phyloP scores from a whole-genome alignment of 2,888 invertebrate species.

The Villa cingulata region DNA sequence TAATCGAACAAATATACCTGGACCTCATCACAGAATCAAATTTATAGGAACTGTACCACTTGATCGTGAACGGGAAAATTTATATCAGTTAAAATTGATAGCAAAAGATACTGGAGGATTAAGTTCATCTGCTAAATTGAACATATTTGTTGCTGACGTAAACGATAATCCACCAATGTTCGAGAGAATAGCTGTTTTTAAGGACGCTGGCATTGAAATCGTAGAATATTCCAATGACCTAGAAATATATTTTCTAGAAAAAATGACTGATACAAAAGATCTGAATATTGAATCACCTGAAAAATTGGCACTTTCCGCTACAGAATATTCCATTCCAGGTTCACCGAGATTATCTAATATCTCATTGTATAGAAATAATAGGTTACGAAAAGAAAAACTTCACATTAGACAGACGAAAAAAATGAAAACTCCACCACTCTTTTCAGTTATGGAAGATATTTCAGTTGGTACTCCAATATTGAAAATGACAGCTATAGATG shows the following conservation, averaged over 20 bases:
- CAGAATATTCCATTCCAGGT: conserved; percentile 28
- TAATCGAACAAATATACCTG: conserved; percentile 23
- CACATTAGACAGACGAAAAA: conserved; percentile 36
- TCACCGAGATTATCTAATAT: conserved; percentile 24
- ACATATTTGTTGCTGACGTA: conserved; percentile 57
- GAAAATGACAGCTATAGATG: conserved; percentile 56
- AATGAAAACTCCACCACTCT: conserved; percentile 40
- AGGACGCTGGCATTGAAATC: conserved; percentile 52
- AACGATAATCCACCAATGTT: conserved; percentile 70
- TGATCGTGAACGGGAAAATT: conserved; percentile 58
- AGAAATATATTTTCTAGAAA: conserved; percentile 36
- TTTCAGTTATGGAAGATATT: conserved; percentile 58
- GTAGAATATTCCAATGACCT: conserved; percentile 45
- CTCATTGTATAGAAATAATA: conserved; percentile 19
- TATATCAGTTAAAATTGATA: conserved; percentile 55
- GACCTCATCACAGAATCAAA: conserved; percentile 27
- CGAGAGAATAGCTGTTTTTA: conserved; percentile 53
- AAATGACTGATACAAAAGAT: conserved; percentile 17
- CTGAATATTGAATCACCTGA: conserved; percentile 17
- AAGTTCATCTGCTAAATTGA: conserved; percentile 57
- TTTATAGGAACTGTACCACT: conserved; percentile 37
- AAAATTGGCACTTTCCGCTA: conserved; percentile 20
- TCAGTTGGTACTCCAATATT: conserved; percentile 54
- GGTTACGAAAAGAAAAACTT: conserved; percentile 30
- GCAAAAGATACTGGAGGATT: conserved; percentile 67